phyloP scores from a whole-genome alignment of 2,888 invertebrate species.

The Amaurobius ferox region DNA sequence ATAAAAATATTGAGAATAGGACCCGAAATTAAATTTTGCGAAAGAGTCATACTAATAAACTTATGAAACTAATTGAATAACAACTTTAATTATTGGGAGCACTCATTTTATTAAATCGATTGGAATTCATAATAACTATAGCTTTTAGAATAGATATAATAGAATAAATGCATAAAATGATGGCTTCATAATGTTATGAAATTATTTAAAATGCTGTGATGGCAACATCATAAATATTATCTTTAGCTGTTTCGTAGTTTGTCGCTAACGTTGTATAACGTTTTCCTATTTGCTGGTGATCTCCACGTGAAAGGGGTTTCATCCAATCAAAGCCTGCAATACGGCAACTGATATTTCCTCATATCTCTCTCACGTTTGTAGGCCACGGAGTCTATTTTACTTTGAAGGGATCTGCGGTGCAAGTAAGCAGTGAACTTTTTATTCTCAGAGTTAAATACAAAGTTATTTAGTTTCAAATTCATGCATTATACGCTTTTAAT shows the following conservation, averaged over 20 bases:
- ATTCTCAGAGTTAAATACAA: not conserved
- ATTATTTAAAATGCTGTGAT: not conserved
- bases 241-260: conserved; percentile 39
- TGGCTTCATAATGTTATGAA: not conserved
- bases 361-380: conserved; percentile 64
- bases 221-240: conserved; percentile 44
- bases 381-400: conserved; percentile 68
- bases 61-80: too few relatives aligned
- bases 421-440: conserved; percentile 34
- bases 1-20: too few relatives aligned
- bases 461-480: not conserved
- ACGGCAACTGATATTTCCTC: conserved; percentile 48
- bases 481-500: not conserved
- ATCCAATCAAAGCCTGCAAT: conserved; percentile 50
- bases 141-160: too few relatives aligned
- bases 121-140: too few relatives aligned
- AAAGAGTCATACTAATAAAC: too few relatives aligned
- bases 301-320: conserved; percentile 61
- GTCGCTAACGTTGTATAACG: conserved; percentile 46
- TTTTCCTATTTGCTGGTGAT: conserved; percentile 41
- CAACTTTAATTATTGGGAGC: too few relatives aligned
- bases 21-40: too few relatives aligned
- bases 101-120: too few relatives aligned
- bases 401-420: conserved; percentile 68
- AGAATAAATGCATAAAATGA: too few relatives aligned